Evolutionary conservation across 2,888 invertebrate genomes (phyloP).

Genomic region (Drosophila macrospina): DNA sequence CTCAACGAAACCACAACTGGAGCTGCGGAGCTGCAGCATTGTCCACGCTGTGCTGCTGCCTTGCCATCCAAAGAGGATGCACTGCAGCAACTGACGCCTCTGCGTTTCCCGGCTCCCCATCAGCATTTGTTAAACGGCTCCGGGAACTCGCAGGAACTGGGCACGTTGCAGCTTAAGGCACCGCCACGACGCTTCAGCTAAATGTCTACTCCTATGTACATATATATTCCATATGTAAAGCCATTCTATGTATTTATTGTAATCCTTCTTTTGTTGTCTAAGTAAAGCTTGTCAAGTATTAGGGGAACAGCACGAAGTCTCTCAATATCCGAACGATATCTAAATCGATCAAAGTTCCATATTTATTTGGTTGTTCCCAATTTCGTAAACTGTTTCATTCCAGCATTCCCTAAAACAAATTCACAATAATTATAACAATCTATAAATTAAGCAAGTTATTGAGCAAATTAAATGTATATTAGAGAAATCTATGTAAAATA

Average conservation of each 20-base stretch:
- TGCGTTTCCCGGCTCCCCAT: conserved; percentile 79
- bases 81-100: conserved; percentile 27
- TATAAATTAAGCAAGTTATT: no score
- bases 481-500: no score
- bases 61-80: conserved; percentile 22
- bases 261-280: conserved; percentile 31
- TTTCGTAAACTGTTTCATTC: no score
- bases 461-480: no score
- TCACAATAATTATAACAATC: no score
- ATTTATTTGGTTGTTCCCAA: no score
- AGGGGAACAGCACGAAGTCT: conserved; percentile 9
- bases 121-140: conserved; percentile 53
- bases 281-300: conserved; percentile 55
- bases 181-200: conserved; percentile 83
- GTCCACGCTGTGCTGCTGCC: conserved; percentile 78
- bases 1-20: conserved; percentile 35
- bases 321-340: conserved; percentile 2
- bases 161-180: conserved; percentile 83
- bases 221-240: conserved; percentile 39
- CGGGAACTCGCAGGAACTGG: conserved; percentile 57
- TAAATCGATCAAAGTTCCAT: background rate
- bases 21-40: conserved; percentile 58
- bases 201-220: conserved; percentile 9
- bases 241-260: conserved; percentile 29
- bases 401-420: no score